These are phyloP conservation scores for Apodemus agrarius DNA, from an alignment of 2,797 vertebrate genomes.

Conservation along the genomic window DNA sequence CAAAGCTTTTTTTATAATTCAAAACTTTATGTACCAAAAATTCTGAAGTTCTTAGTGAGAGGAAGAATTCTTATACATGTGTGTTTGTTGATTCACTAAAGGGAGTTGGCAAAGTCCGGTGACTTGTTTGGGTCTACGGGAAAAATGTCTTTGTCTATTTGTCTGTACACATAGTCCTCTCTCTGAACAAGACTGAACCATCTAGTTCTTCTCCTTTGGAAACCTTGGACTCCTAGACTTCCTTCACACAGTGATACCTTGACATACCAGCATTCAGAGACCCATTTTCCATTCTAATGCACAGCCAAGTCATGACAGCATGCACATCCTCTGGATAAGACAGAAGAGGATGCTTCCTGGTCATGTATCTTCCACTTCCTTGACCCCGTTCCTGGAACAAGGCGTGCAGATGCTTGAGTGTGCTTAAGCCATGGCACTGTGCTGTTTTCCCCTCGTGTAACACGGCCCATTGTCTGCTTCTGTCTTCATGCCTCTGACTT, in stretches of 20 bases:
- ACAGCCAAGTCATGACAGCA: not conserved
- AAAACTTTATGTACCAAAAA: not conserved
- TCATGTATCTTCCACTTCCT: not conserved
- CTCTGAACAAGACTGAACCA: not conserved
- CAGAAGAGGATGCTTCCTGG: not conserved
- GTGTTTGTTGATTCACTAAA: fast-evolving
- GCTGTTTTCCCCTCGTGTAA: not conserved
- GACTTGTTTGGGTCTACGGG: not conserved
- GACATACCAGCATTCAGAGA: not conserved
- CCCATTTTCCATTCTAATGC: not conserved
- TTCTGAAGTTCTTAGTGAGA: not conserved
- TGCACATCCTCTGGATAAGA: not conserved
- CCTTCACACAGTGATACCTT: not conserved
- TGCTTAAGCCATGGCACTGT: not conserved
- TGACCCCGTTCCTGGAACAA: not conserved
- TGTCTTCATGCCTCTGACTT: not conserved
- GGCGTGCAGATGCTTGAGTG: not conserved
- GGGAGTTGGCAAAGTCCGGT: too few relatives aligned
- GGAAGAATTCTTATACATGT: not conserved
- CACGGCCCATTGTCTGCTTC: not conserved
- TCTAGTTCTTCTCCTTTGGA: not conserved
- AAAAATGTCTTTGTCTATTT: not conserved
- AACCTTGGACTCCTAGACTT: not conserved
- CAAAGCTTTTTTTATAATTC: not conserved
- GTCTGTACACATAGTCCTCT: not conserved